phyloP scores from a whole-genome alignment of 1,140 invertebrate genomes.

The Carposina sasakii region DNA sequence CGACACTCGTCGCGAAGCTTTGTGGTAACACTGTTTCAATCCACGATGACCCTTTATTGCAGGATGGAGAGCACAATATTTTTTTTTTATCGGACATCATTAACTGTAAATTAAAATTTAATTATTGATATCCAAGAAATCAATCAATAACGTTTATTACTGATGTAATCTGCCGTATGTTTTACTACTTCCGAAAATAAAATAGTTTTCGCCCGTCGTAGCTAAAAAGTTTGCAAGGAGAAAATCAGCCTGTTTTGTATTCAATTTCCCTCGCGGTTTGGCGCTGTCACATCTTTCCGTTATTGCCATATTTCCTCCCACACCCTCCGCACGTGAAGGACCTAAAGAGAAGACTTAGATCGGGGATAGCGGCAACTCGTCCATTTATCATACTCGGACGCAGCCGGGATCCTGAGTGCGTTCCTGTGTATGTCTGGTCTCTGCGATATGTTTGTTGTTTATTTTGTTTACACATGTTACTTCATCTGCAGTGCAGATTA shows the following conservation, averaged over 20 bases:
- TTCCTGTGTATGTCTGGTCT: slow-evolving; percentile 52
- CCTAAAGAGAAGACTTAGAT: slow-evolving; percentile 43
- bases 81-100: too few relatives aligned
- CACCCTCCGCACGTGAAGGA: slow-evolving; percentile 20
- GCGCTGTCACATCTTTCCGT: slow-evolving; percentile 44
- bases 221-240: too few relatives aligned
- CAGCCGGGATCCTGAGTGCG: slow-evolving; percentile 44
- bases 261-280: slow-evolving; percentile 26
- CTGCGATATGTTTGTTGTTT: slow-evolving; percentile 38
- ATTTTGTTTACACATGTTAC: slow-evolving; percentile 53
- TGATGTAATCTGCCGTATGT: too few relatives aligned
- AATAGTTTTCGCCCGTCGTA: too few relatives aligned
- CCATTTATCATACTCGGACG: slow-evolving; percentile 61
- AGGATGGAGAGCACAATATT: too few relatives aligned
- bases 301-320: slow-evolving; percentile 46
- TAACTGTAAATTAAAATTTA: too few relatives aligned
- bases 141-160: too few relatives aligned
- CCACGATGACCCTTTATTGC: too few relatives aligned
- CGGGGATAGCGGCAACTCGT: slow-evolving; percentile 26
- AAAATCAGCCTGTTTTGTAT: too few relatives aligned
- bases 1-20: slow-evolving; percentile 48
- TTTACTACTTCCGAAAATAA: too few relatives aligned
- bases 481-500: slow-evolving; percentile 21
- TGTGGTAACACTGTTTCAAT: slow-evolving; percentile 59
- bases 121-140: too few relatives aligned